Evolutionary conservation across 2,888 invertebrate species (phyloP), one percentile per base, ranked within the genome.

Genomic region (Pollenia griseotomentosa): DNA sequence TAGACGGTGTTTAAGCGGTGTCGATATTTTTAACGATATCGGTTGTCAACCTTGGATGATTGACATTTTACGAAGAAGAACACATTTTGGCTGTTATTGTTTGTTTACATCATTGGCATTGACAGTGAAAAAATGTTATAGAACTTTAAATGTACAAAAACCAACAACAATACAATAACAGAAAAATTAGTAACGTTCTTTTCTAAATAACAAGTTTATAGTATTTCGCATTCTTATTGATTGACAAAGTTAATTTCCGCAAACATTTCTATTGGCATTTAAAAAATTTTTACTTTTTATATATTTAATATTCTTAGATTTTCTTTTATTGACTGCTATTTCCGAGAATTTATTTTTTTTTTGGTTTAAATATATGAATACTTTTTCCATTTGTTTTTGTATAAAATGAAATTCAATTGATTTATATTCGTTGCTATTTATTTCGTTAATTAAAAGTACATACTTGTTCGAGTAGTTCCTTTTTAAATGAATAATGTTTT

Each of bases 201-300:
- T 33, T 33, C 33, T 66, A 14, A 51, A 51, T 51, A 51, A 23
- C 8, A 12, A 44, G 48, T 51, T 46, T 66, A 10, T 46, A 5
- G 12, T 19, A 9, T 66, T 53, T 16, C 11, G 59, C 51, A 55
- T 0, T 57, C n/a, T 12, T 14, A 77, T 88, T 89, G 90, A 90
- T 91, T 89, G 89, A 89, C 85, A 90, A 90, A 89, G 83, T 86
- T 90, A 91, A 91, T 92, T 91, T 91, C 91, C 91, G 91, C 78
- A 89, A 57, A 65, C 73, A 77, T 75, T 51, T 70, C 53, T 33
- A 51, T 59, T 48, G 6, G 11, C n/a, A 40, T 70, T 16, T 42
- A 9, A 11, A 53, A 5, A 40, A 16, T 10, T 16, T 44, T 4
- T 19, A 65, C 44, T 65, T 46, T 9, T 46, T 40, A 1, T n/a